Conservation (phyloP, 2,113 vertebrate genomes). For the Periophthalmus modestus region DNA sequence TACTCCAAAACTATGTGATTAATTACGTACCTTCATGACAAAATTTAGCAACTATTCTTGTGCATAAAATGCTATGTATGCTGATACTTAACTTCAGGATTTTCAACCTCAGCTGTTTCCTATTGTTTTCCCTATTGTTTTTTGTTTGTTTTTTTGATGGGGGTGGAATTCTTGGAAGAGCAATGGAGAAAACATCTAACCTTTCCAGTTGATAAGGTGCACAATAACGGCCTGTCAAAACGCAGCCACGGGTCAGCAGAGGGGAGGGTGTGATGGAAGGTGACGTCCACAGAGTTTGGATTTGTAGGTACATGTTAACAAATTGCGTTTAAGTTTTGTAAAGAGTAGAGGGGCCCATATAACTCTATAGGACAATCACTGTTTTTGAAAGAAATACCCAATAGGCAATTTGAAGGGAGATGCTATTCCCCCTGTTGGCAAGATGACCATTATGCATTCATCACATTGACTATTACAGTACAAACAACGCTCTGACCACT, state of each 20-base stretch:
- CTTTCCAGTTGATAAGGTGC: conserved; percentile 35
- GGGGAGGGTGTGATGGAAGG: conserved; percentile 53
- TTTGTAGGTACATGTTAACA: conserved; percentile 13
- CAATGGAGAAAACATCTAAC: conserved; percentile 15
- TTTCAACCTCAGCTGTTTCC: conserved; percentile 41
- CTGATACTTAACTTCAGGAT: conserved; percentile 13
- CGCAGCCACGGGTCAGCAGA: conserved; percentile 47
- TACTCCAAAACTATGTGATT: neutral
- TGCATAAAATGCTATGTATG: conserved; percentile 9
- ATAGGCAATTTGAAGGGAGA: too few species aligned
- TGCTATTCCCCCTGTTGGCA: too few species aligned
- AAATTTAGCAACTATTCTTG: neutral
- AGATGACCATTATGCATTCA: too few species aligned
- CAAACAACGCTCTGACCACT: too few species aligned
- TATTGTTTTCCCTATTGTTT: conserved; percentile 9
- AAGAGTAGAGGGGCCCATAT: too few species aligned
- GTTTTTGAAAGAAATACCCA: too few species aligned
- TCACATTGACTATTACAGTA: too few species aligned
- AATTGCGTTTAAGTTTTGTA: too few species aligned
- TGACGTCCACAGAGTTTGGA: conserved; percentile 8
- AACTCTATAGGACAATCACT: too few species aligned
- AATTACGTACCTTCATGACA: neutral
- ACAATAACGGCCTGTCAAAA: conserved; percentile 46
- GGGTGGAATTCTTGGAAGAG: conserved; percentile 16
- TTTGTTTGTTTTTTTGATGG: conserved; percentile 10